Base-by-base conservation (phyloP, 1,140 invertebrate genomes). In the Aphaenogaster rudis region DNA sequence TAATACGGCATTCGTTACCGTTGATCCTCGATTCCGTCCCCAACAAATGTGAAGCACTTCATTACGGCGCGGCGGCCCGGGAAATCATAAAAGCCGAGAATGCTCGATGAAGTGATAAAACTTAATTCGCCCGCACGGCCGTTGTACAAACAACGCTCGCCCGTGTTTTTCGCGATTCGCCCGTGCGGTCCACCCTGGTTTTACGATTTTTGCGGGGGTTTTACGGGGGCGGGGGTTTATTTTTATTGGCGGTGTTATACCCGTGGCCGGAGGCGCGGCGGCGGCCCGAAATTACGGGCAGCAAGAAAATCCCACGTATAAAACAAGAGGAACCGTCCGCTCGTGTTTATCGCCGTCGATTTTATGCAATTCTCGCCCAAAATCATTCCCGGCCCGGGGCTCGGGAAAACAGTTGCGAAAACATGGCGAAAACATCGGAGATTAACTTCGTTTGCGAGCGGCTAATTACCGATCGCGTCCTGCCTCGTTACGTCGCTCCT, bases 91-190 rank as follows among this genome's bases (percentile, higher is more conserved):
- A 84, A 84, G 69, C 71, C 80, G 80, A 67, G 64, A 76, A 74
- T 63, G 69, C 69, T 57, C 54, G 69, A 84, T 84, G 57, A 84
- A 84, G 69, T 84, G 57, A 84, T 84, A 84, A 84, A 84, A 84
- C 80, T 84, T 84, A 76, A 84, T 76, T 84, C 69, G 64, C n/a
- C 50, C n/a, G 36, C 78, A 48, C 59, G n/a, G 79, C 50, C 54
- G 42, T 72, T 61, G 57, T 63, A 74, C 54, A 84, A 84, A 84
- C 69, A 84, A 63, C 80, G 42, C 42, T 42, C n/a, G 48, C 11
- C 15, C 69, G 57, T 74, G 54, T 63, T 84, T 84, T 74, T 76
- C 80, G 52, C 39, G 52, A 5, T 13, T 33, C 50, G 36, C 15
- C 28, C 36, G 36, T 3, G 15, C 59, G 48, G 48, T 48, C 67